A percentile compares a stretch with the other conserved stretches of the same genome.
Conservation (phyloP, 2,888 invertebrate species). For the Thereva unica region DNA sequence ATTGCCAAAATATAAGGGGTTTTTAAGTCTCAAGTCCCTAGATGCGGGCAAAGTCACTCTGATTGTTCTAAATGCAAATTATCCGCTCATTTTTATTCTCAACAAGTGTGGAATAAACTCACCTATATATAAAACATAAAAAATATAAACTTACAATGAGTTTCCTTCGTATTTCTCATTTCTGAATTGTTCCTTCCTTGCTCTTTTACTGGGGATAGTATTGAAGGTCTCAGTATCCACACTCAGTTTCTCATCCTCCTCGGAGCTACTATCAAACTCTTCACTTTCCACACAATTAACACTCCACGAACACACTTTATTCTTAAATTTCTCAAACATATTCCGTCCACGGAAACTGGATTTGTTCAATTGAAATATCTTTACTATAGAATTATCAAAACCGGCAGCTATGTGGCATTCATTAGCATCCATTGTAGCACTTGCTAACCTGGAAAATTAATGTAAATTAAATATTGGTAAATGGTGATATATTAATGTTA, state of each 20-base stretch:
- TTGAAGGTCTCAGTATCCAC: constrained; percentile 7
- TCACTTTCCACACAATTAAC: constrained; percentile 48
- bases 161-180: constrained; percentile 47
- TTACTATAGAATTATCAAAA: constrained; percentile 54
- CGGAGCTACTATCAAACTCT: constrained; percentile 36
- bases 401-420: constrained; percentile 57
- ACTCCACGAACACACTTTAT: constrained; percentile 52
- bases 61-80: too few species aligned
- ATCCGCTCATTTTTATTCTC: too few species aligned
- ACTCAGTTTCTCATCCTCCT: constrained; percentile 26
- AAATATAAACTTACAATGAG: constrained; percentile 50
- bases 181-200: constrained; percentile 29
- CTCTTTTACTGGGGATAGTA: not conserved
- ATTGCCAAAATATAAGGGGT: too few species aligned
- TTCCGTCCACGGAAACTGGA: constrained; percentile 51
- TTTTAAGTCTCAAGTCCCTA: too few species aligned
- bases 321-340: constrained; percentile 49
- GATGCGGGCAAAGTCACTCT: too few species aligned
- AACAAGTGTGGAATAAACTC: too few species aligned
- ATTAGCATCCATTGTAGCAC: constrained; percentile 50
- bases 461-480: not conserved
- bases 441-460: constrained; percentile 38
- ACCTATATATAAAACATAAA: constrained; percentile 6
- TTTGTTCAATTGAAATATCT: constrained; percentile 56
- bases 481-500: not conserved